Base-by-base conservation (phyloP, 2,888 invertebrate species). In the Apamea anceps region DNA sequence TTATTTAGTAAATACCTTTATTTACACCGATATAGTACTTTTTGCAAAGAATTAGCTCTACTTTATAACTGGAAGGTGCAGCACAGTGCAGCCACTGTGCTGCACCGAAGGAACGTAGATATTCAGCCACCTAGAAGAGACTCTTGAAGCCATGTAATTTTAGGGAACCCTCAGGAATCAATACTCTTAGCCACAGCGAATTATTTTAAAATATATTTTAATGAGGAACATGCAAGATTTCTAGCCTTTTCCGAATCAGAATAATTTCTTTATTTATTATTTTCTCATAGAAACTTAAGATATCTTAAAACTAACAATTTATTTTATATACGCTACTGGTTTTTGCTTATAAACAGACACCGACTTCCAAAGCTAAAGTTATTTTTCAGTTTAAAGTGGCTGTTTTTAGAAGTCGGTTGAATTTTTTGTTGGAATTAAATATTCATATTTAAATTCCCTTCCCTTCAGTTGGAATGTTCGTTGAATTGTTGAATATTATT, bases 1-100 rank as follows among this genome's bases (percentile, higher is more conserved):
- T 81, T 73, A 73, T 81, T 68, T n/a, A 10, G 37, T 79, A 67
- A 80, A 80, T 77, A 67, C 68, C 15, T 80, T 72, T 77, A 67
- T 77, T 75, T 48, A 51, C 37, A 68, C 7, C 2, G 12, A 37
- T 72, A 8, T 51, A 28, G 25, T 65, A 32, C 1, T 37, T 63
- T 42, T 42, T 25, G 18, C 37, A 32, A 65, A 45, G 21, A 25
- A 74, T 37, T 45, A 28, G 51, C 13, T 65, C 10, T 42, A 65
- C 3, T 25, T 18, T 37, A 28, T 0, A n/a, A 10, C 48, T 51
- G 37, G 37, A 81, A 62, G 25, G 37, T 3, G 48, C 15, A n/a
- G 3, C 18, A 37, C 37, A n/a, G n/a, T n/a, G n/a, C n/a, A n/a
- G n/a, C n/a, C n/a, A n/a, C n/a, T n/a, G n/a, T n/a, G 48, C 15